A percentile compares a stretch with the other conserved stretches of the same genome.
Evolutionary conservation across 2,113 vertebrate genomes (phyloP).

Genomic region (Saccopteryx leptura): DNA sequence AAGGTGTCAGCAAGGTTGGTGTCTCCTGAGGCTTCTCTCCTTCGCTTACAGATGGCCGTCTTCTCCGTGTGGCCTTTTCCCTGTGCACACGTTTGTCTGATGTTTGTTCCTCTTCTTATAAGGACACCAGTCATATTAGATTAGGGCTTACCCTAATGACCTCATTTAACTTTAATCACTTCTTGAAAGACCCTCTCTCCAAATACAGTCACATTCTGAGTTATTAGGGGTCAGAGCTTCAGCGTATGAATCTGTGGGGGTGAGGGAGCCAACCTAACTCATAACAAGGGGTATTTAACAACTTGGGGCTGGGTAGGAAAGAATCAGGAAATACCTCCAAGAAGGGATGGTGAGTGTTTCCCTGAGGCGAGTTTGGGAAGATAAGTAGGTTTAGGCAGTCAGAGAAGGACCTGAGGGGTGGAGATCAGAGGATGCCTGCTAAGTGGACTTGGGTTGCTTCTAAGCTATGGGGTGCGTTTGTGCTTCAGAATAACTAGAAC

Average conservation of each 20-base stretch:
- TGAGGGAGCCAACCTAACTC: background rate
- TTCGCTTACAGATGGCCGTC: background rate
- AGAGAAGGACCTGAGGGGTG: background rate
- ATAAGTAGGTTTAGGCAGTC: background rate
- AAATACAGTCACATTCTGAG: background rate
- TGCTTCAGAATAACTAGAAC: background rate
- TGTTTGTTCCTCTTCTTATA: background rate
- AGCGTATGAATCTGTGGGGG: background rate
- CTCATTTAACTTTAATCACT: background rate
- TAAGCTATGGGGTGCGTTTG: background rate
- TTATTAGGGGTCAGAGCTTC: background rate
- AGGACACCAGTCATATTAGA: background rate
- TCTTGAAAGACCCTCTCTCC: background rate
- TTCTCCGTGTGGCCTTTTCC: background rate
- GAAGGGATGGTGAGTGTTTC: background rate
- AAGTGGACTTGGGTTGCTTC: no score
- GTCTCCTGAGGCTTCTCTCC: background rate
- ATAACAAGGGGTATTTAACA: background rate
- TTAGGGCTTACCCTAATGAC: no score
- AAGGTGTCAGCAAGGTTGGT: background rate
- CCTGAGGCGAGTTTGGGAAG: background rate
- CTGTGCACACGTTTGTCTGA: fast-evolving
- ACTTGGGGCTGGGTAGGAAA: background rate
- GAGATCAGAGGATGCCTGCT: background rate
- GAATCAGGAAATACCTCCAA: background rate